Conservation (phyloP, 2,888 invertebrate genomes). For the Archaeoteleia sp. region DNA sequence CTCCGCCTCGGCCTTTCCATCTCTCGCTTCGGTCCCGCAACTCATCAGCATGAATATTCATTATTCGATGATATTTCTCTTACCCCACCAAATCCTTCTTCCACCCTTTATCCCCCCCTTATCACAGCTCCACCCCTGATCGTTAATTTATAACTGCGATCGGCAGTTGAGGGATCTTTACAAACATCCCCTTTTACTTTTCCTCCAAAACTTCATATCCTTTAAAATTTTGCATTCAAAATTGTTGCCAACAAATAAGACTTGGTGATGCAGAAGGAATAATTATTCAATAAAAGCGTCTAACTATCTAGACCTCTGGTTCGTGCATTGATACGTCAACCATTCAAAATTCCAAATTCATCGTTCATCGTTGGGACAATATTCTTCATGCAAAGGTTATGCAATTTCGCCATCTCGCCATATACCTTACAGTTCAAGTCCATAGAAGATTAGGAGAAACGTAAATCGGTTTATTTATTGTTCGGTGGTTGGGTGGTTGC, state of each 20-base stretch:
- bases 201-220: constrained; percentile 42
- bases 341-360: neutral
- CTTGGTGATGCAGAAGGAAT: constrained; percentile 22
- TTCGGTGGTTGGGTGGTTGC: constrained; percentile 58
- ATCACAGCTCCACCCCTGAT: constrained; percentile 58
- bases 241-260: constrained; percentile 45
- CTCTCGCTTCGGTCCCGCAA: constrained; percentile 69
- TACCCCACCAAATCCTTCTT: constrained; percentile 47
- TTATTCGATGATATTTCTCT: constrained; percentile 75
- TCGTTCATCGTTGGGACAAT: too few relatives aligned
- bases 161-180: constrained; percentile 65
- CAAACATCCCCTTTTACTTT: constrained; percentile 46
- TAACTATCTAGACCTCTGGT: too few relatives aligned
- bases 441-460: constrained; percentile 50
- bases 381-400: constrained; percentile 13
- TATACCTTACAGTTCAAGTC: constrained; percentile 34
- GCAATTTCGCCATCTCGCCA: constrained; percentile 13
- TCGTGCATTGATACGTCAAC: too few relatives aligned
- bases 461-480: constrained; percentile 66
- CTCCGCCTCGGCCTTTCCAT: constrained; percentile 65
- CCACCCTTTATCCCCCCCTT: constrained; percentile 55
- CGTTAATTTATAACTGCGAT: constrained; percentile 73
- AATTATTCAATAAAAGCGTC: constrained; percentile 14
- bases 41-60: constrained; percentile 75
- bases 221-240: constrained; percentile 45